Evolutionary conservation across 2,888 invertebrate species (phyloP).

Genomic region (Parnassius smintheus): DNA sequence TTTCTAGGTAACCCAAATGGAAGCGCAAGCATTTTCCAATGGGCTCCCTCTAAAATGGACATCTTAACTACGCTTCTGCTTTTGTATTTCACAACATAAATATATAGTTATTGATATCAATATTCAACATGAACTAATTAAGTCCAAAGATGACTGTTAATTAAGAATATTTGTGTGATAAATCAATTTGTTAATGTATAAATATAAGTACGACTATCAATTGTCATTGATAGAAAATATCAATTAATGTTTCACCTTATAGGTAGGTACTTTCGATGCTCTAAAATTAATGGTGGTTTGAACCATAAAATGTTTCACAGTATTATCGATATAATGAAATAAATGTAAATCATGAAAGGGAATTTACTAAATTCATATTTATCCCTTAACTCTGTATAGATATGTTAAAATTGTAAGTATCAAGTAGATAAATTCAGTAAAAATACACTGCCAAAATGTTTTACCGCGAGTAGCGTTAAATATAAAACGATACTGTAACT

Average conservation of each 20-base stretch:
- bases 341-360: slow-evolving; percentile 9
- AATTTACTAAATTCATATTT: slow-evolving; percentile 5
- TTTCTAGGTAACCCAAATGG: slow-evolving; percentile 81
- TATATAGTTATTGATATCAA: slow-evolving; percentile 37
- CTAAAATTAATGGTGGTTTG: slow-evolving; percentile 26
- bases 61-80: slow-evolving; percentile 58
- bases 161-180: slow-evolving; percentile 74
- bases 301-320: slow-evolving; percentile 11
- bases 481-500: slow-evolving; percentile 32
- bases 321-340: slow-evolving; percentile 1
- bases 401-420: slow-evolving; percentile 21
- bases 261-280: slow-evolving; percentile 31
- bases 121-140: slow-evolving; percentile 47
- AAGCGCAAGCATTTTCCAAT: slow-evolving; percentile 71
- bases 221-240: slow-evolving; percentile 46
- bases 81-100: slow-evolving; percentile 46
- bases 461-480: slow-evolving; percentile 54
- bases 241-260: slow-evolving; percentile 51
- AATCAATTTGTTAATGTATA: slow-evolving; percentile 66
- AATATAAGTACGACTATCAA: slow-evolving; percentile 51
- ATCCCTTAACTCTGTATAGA: slow-evolving; percentile 18
- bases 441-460: slow-evolving; percentile 76
- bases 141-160: slow-evolving; percentile 73
- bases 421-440: slow-evolving; percentile 31
- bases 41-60: slow-evolving; percentile 67